Evolutionary conservation across 2,113 vertebrate species (phyloP).

Genomic region (Clarias magur): DNA sequence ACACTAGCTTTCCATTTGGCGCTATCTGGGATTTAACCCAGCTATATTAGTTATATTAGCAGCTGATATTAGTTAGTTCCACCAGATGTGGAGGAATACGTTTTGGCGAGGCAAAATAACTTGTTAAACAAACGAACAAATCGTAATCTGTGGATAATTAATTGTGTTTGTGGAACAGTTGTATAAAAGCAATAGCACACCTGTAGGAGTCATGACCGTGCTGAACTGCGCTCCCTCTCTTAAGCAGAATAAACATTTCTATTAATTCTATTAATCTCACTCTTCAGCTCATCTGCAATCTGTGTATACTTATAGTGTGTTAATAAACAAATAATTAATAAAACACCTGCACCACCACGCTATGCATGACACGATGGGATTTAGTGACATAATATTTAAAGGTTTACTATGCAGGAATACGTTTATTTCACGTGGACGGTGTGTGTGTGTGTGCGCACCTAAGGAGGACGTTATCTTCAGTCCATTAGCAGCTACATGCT

Average conservation of each 20-base stretch:
- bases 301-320: not conserved
- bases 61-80: too few relatives aligned
- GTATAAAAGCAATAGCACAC: too few relatives aligned
- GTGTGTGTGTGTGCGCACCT: not conserved
- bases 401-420: not conserved
- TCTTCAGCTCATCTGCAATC: conserved; percentile 14
- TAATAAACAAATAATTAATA: not conserved
- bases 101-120: too few relatives aligned
- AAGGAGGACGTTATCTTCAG: not conserved
- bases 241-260: not conserved
- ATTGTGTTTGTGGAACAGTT: too few relatives aligned
- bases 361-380: not conserved
- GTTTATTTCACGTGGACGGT: not conserved
- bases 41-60: too few relatives aligned
- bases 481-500: not conserved
- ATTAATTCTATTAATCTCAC: not conserved
- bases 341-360: not conserved
- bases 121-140: too few relatives aligned
- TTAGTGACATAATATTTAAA: not conserved
- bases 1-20: too few relatives aligned
- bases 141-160: too few relatives aligned
- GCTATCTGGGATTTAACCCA: too few relatives aligned
- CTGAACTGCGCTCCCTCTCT: not conserved
- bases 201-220: too few relatives aligned
- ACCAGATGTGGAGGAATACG: too few relatives aligned